Conservation (phyloP, 2,113 vertebrate species). For the Puffinus mauretanicus region DNA sequence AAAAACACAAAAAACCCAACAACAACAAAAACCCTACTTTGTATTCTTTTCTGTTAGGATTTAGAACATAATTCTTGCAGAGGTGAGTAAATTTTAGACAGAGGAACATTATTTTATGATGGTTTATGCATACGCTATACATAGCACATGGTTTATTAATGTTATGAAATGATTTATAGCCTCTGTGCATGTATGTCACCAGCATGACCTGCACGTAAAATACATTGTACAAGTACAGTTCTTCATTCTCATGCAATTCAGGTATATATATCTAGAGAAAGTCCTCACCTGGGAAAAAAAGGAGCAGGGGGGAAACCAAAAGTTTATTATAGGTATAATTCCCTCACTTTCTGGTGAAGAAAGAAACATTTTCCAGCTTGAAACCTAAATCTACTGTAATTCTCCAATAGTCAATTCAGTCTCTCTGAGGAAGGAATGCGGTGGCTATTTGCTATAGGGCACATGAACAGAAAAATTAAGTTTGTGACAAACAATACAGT, state of each 20-base stretch:
- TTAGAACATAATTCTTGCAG: background rate
- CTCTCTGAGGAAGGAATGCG: background rate
- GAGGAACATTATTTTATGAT: background rate
- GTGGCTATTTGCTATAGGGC: background rate
- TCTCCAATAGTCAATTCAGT: background rate
- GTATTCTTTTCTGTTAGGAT: background rate
- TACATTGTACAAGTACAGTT: background rate
- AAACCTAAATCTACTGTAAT: background rate
- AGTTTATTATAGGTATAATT: background rate
- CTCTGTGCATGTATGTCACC: background rate
- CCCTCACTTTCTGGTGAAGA: background rate
- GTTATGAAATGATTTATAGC: background rate
- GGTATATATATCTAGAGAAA: background rate
- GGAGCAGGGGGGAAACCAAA: too few relatives aligned
- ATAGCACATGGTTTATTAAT: background rate
- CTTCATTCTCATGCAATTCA: background rate
- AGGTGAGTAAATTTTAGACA: background rate
- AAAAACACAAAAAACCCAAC: background rate
- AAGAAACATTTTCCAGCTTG: background rate
- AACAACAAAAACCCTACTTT: fast-evolving
- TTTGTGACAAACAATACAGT: background rate
- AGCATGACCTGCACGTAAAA: background rate
- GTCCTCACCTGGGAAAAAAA: background rate
- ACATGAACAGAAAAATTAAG: background rate
- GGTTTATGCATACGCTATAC: background rate